A percentile compares a stretch with the other conserved stretches of the same genome.
Conservation (phyloP, 1,140 invertebrate genomes). For the Chelonus insularis region DNA sequence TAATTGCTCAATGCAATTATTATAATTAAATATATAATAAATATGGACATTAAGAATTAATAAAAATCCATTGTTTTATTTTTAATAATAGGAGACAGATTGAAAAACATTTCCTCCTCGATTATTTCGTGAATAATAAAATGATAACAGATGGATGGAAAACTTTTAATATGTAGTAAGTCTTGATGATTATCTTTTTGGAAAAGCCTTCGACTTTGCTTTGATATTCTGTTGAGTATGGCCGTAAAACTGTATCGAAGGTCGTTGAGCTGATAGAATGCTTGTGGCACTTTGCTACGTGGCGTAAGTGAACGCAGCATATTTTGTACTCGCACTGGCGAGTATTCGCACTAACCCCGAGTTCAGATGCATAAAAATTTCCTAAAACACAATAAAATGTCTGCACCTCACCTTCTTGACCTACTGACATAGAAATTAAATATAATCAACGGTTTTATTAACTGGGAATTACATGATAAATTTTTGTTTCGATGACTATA, state of each 20-base stretch:
- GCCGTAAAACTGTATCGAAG: conserved; percentile 18
- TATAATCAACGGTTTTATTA: neutral
- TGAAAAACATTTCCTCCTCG: too few species aligned
- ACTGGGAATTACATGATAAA: neutral
- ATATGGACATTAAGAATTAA: too few species aligned
- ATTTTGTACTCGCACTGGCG: too few species aligned
- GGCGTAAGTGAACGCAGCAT: neutral
- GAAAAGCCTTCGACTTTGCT: neutral
- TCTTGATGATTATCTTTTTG: too few species aligned
- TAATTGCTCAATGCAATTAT: too few species aligned
- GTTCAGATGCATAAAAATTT: neutral
- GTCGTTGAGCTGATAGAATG: conserved; percentile 17
- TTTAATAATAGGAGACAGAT: too few species aligned
- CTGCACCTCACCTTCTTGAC: neutral
- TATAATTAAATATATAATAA: too few species aligned
- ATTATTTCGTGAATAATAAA: too few species aligned
- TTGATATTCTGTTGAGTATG: conserved; percentile 2
- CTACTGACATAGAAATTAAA: conserved; percentile 4
- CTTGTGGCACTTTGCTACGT: neutral
- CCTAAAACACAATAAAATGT: neutral
- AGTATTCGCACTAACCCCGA: neutral
- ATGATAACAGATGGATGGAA: too few species aligned
- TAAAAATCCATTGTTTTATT: too few species aligned
- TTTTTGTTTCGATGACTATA: neutral
- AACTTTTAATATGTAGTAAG: too few species aligned